Conservation (phyloP, 2,888 invertebrate genomes). For the Tetranychus truncatus region DNA sequence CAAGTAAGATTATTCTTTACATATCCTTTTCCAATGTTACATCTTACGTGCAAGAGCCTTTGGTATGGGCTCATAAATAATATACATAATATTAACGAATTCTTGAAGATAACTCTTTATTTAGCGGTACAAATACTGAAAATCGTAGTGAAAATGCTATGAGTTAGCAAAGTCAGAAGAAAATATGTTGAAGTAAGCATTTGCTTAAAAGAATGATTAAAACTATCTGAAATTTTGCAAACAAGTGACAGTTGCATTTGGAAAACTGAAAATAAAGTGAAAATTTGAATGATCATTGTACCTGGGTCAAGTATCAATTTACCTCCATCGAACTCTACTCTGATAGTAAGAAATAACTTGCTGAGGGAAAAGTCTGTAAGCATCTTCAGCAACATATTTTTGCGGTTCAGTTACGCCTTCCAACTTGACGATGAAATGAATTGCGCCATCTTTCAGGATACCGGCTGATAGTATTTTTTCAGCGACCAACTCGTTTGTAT, state of each 20-base stretch:
- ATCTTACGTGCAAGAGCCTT: no score
- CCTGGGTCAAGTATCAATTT: not conserved
- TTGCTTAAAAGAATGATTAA: not conserved
- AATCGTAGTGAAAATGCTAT: no score
- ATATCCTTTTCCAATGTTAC: no score
- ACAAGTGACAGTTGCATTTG: not conserved
- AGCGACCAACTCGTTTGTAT: not conserved
- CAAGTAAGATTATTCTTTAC: no score
- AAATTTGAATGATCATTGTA: not conserved
- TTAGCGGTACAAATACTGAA: no score
- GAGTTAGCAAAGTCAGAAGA: not conserved
- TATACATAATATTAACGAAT: no score
- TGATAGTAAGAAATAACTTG: slow-evolving; percentile 7
- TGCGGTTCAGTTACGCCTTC: slow-evolving; percentile 1
- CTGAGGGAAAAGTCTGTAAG: slow-evolving; percentile 5
- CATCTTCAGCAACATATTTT: not conserved
- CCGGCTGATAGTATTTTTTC: slow-evolving; percentile 9
- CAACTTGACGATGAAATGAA: slow-evolving; percentile 9
- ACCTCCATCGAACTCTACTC: not conserved
- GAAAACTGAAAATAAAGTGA: not conserved
- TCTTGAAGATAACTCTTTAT: no score
- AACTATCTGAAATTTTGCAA: not conserved
- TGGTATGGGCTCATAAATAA: no score
- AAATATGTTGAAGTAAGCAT: not conserved
- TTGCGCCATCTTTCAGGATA: not conserved